phyloP scores from a whole-genome alignment of 2,888 invertebrate genomes.

The Agrotis segetum region DNA sequence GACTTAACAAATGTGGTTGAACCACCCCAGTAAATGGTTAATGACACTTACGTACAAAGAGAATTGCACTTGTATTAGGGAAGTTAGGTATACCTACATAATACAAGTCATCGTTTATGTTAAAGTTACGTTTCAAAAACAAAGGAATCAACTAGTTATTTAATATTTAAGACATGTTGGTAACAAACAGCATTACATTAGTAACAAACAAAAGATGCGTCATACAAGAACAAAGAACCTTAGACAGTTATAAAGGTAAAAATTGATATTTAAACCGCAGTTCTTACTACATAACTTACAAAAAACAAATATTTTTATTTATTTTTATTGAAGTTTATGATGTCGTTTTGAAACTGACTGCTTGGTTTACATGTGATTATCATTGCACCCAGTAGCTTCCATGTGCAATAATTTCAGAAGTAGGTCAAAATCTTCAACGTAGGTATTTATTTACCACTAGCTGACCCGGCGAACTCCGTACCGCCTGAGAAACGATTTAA shows the following conservation, averaged over 20 bases:
- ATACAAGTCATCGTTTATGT: constrained; percentile 15
- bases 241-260: constrained; percentile 7
- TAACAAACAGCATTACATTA: constrained; percentile 16
- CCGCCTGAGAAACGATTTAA: too few relatives aligned
- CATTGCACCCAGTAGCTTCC: neutral
- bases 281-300: neutral
- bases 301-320: neutral
- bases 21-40: too few relatives aligned
- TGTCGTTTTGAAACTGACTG: neutral
- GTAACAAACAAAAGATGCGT: constrained; percentile 27
- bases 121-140: constrained; percentile 26
- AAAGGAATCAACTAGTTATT: neutral
- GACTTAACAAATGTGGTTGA: too few relatives aligned
- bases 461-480: too few relatives aligned
- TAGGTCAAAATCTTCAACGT: too few relatives aligned
- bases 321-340: neutral
- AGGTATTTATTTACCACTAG: neutral
- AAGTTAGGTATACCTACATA: constrained; percentile 5
- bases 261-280: neutral
- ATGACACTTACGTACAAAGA: too few relatives aligned
- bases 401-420: neutral
- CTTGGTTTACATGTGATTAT: neutral
- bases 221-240: neutral
- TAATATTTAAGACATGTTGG: constrained; percentile 7
- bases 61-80: too few relatives aligned